Conservation (phyloP, 2,113 vertebrate species). For the Rhodinocichla rosea region DNA sequence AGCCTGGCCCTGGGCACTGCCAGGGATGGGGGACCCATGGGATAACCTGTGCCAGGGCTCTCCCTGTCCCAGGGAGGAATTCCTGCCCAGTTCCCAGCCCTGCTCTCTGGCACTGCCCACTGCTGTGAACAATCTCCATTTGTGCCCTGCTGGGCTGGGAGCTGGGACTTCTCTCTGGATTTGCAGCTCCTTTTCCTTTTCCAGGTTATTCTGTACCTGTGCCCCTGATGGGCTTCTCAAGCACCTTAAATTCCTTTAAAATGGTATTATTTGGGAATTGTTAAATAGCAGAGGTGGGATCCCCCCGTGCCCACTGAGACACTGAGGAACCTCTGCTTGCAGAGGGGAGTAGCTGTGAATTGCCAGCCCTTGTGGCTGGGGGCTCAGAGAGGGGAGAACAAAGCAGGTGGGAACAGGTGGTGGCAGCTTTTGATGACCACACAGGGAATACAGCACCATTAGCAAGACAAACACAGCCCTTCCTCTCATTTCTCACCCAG, state of each 20-base stretch:
- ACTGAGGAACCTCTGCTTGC: neutral
- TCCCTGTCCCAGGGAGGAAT: neutral
- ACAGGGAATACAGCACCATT: neutral
- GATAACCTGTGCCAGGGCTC: neutral
- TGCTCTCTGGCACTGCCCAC: neutral
- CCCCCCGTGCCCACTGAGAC: neutral
- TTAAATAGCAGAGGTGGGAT: neutral
- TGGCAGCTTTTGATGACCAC: neutral
- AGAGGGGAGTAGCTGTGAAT: neutral
- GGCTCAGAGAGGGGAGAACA: neutral
- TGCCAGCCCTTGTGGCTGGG: neutral
- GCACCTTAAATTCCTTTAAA: neutral
- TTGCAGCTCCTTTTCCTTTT: neutral
- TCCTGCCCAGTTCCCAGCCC: neutral
- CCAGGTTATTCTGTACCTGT: neutral
- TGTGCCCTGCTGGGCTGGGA: neutral
- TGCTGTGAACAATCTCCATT: fast-evolving
- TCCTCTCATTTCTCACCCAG: neutral
- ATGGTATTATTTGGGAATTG: neutral
- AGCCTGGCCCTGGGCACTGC: neutral
- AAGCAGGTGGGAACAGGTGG: neutral
- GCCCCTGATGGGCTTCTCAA: neutral
- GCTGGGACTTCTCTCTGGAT: neutral
- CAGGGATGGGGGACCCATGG: neutral
- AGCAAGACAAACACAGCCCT: neutral